Percentiles rank a stretch among this genome's conserved stretches.
Conservation (phyloP, 2,888 invertebrate genomes). For the Erpobdella octoculata region DNA sequence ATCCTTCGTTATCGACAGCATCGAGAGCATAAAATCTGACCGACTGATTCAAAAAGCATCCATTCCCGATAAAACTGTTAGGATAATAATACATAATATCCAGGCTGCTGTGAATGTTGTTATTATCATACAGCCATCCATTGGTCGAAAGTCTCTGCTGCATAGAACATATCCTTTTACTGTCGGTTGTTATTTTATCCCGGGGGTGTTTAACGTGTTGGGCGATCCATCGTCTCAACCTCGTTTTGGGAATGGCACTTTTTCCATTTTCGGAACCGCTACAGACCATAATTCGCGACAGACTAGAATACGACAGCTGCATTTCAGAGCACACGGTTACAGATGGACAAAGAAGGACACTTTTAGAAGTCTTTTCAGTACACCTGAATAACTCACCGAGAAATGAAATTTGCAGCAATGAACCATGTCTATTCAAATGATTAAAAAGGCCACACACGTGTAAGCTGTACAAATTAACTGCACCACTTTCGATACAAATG, state of each 20-base stretch:
- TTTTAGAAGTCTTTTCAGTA: too few species aligned
- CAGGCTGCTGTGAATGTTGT: not conserved
- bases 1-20: constrained; percentile 64
- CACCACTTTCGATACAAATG: not conserved
- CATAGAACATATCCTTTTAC: not conserved
- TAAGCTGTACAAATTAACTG: too few species aligned
- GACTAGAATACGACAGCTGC: not conserved
- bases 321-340: not conserved
- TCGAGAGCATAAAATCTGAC: constrained; percentile 66
- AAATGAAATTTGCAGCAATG: too few species aligned
- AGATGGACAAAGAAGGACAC: too few species aligned
- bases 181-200: not conserved
- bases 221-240: not conserved
- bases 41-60: constrained; percentile 58
- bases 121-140: not conserved
- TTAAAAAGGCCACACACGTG: too few species aligned
- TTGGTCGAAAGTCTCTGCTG: not conserved
- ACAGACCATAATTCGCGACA: not conserved
- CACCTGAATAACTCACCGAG: too few species aligned
- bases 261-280: not conserved
- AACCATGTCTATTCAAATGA: too few species aligned
- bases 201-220: too few species aligned
- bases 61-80: constrained; percentile 45
- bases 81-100: not conserved
- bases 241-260: not conserved